Evolutionary conservation across 2,113 vertebrate species (phyloP).

Genomic region (pig (Sus scrofa)): DNA sequence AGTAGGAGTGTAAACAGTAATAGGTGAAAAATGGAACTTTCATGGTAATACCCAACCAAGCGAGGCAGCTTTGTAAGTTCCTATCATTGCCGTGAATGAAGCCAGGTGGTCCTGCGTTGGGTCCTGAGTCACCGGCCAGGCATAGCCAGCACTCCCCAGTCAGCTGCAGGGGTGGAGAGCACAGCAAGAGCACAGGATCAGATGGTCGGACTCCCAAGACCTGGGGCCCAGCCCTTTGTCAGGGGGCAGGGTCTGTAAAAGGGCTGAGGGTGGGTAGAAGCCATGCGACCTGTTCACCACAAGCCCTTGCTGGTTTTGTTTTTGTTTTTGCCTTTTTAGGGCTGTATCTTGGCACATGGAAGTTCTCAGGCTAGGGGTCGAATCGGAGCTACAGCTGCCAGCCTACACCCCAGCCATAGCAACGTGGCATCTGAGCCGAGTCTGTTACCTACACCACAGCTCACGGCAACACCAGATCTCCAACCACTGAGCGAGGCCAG

Average conservation of each 20-base stretch:
- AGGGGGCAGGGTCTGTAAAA: neutral
- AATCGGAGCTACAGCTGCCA: no score
- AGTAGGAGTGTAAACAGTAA: neutral
- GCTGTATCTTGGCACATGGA: no score
- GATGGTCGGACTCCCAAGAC: no score
- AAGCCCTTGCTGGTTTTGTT: neutral
- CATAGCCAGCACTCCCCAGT: neutral
- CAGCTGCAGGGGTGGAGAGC: neutral
- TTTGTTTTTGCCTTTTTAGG: no score
- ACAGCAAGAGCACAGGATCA: neutral
- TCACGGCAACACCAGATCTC: no score
- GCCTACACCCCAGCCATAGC: no score
- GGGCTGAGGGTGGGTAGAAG: no score
- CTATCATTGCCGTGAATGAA: neutral
- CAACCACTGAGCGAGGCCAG: no score
- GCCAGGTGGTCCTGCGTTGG: neutral
- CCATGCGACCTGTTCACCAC: neutral
- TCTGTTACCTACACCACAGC: no score
- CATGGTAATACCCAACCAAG: accelerated
- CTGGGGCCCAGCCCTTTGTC: neutral
- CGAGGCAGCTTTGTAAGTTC: neutral
- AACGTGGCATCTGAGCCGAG: no score
- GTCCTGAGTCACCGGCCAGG: neutral
- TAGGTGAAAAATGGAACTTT: neutral
- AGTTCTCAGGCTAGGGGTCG: no score